Base-by-base conservation (phyloP, 1,140 invertebrate genomes). In the Heterodera carotae region DNA sequence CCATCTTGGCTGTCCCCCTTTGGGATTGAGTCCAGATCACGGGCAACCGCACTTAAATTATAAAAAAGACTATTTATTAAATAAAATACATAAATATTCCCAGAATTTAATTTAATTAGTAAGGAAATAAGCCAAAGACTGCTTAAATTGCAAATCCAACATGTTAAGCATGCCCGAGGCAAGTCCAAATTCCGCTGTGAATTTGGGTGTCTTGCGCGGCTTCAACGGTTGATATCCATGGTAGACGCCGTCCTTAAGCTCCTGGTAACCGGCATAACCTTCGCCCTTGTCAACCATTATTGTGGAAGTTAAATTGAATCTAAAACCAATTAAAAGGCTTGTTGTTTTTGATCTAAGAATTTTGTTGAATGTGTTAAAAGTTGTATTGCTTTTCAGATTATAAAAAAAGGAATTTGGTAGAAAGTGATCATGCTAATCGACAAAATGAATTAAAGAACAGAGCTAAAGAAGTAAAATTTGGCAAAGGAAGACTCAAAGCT, bases 101-200 rank as follows among this genome's bases (percentile, higher is more conserved):
- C n/a, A n/a, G n/a, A n/a, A n/a, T n/a, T n/a, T n/a, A n/a, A n/a
- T n/a, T n/a, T n/a, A n/a, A n/a, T n/a, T n/a, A n/a, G n/a, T n/a
- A n/a, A n/a, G n/a, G n/a, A n/a, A n/a, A n/a, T n/a, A n/a, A n/a
- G n/a, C n/a, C 0, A 56, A 68, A 68, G 39, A 34, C 6, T 69
- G 7, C 29, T 72, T 29, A n/a, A n/a, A 25, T 67, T 15, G 3
- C 31, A 67, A 25, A 33, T 36, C 72, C 1, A 6, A 76, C 76
- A 77, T 77, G 67, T 77, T 77, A n/a, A 77, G 67, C 76, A 77
- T 77, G 34, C 76, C 76, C n/a, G 76, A 77, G 8, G 3, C 12
- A 2, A 60, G 8, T 2, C 39, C 48, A 48, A 34, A 77, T 7
- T 77, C 76, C 4, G 76, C 76, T 6, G 39, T 43, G 48, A 75